phyloP scores from a whole-genome alignment of 1,140 invertebrate species.

The Bacillus rossius region DNA sequence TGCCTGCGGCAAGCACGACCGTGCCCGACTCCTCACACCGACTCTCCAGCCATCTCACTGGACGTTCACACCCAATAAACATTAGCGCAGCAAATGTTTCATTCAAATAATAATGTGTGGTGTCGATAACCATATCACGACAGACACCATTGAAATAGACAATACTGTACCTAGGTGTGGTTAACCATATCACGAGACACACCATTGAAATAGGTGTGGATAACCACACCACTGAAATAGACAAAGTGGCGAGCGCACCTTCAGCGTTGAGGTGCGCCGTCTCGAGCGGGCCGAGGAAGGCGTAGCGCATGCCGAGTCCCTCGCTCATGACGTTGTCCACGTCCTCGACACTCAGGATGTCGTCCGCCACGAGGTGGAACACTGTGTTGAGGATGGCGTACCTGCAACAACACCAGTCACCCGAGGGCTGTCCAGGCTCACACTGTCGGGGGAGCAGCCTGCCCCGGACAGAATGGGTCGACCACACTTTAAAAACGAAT shows the following conservation, averaged over 20 bases:
- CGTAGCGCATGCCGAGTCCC: constrained; percentile 91
- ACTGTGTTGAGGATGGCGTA: constrained; percentile 93
- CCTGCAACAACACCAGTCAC: constrained; percentile 46
- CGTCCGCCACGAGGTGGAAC: constrained; percentile 81
- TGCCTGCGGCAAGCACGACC: constrained; percentile 51
- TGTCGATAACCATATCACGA: not conserved
- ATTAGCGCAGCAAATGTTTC: not conserved
- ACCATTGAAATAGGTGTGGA: no score
- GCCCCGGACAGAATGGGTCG: no score
- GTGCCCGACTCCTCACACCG: no score
- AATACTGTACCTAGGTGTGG: no score
- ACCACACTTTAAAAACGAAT: no score
- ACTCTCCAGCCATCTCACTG: no score
- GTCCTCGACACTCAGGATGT: constrained; percentile 79
- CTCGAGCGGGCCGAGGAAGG: constrained; percentile 90
- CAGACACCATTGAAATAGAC: no score
- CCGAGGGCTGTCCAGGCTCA: no score
- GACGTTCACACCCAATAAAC: not conserved
- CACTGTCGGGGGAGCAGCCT: no score
- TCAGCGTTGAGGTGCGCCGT: constrained; percentile 93
- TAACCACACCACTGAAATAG: no score
- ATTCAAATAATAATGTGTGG: not conserved
- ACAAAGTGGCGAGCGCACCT: no score
- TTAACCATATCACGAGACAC: no score
- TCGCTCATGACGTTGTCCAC: constrained; percentile 92